Base-by-base conservation (phyloP, 2,797 vertebrate species). In the Channallabes apus region DNA sequence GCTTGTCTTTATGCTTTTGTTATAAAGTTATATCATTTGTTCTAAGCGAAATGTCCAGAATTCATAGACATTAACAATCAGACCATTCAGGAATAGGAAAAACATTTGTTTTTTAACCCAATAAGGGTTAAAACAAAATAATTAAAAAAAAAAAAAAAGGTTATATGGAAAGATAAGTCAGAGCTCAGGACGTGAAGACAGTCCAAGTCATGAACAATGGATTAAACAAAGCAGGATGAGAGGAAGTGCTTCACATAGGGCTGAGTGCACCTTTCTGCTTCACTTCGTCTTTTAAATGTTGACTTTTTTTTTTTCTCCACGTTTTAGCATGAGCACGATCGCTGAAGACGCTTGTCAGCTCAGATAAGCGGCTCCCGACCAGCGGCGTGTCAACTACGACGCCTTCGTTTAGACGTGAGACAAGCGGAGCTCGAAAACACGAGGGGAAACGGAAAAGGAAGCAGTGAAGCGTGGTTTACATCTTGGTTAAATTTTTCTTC, bases 291-390 rank as follows among this genome's bases (percentile, higher is more conserved):
- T 67, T 27, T 4, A 32, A 84, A 64, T 18, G 69, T 54, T 75
- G 46, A 18, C 35, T 15, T 12, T 54, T n/a, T 9, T 58, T 1
- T n/a, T n/a, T n/a, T n/a, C n/a, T 17, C 1, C 1, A 2, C 9
- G 1, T 61, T 81, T 62, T 85, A 82, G 80, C 85, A 41, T 22
- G 85, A 67, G 54, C 81, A 46, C 65, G 75, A 71, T 32, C 81
- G 79, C 61, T 38, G 69, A 86, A 85, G 38, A 64, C 80, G 51
- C 83, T 85, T 65, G 68, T 83, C 72, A 77, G 76, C 82, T 83
- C 27, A 5, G 18, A 56, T 11, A 29, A 58, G 51, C n/a, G 54
- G 54, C 73, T 32, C 15, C 6, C 46, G 54, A 27, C 73, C 73
- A 29, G 46, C 46, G 6, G 7, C 41, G 1, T 17, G 46, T 20